phyloP scores from a whole-genome alignment of 2,113 vertebrate genomes.

The Cebidichthys violaceus region DNA sequence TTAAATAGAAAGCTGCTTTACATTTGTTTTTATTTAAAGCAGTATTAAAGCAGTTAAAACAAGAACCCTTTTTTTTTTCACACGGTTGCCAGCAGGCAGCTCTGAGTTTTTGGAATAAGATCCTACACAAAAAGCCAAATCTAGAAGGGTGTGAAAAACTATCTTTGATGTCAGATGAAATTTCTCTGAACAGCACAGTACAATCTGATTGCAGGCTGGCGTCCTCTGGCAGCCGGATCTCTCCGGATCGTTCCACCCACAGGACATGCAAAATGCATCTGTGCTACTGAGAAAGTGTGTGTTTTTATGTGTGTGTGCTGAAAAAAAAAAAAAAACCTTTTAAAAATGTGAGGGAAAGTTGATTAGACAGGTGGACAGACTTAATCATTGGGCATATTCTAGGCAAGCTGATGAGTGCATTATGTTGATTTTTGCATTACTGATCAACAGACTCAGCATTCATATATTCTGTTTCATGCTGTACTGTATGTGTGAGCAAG shows the following conservation, averaged over 20 bases:
- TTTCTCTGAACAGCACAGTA: constrained; percentile 59
- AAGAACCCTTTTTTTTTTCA: background rate
- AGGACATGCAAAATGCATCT: constrained; percentile 66
- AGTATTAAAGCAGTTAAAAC: background rate
- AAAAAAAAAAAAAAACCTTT: background rate
- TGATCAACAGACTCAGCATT: background rate
- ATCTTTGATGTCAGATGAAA: constrained; percentile 72
- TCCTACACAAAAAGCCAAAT: constrained; percentile 63
- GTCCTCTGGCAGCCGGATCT: constrained; percentile 66
- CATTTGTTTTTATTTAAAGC: too few species aligned
- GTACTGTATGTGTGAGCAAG: background rate
- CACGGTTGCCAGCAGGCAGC: constrained; percentile 54
- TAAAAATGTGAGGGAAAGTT: constrained; percentile 32
- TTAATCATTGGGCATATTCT: constrained; percentile 23
- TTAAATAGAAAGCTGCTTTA: constrained; percentile 13
- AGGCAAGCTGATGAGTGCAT: background rate
- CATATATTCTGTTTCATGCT: background rate
- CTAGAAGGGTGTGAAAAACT: constrained; percentile 65
- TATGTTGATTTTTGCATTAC: background rate
- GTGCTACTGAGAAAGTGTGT: constrained; percentile 41
- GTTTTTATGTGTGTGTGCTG: background rate
- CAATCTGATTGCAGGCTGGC: constrained; percentile 69
- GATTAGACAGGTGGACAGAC: constrained; percentile 35
- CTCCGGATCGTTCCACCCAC: constrained; percentile 66
- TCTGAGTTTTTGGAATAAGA: constrained; percentile 61